Conservation (phyloP, 2,888 invertebrate species). For the Drosophila nr. medialis region DNA sequence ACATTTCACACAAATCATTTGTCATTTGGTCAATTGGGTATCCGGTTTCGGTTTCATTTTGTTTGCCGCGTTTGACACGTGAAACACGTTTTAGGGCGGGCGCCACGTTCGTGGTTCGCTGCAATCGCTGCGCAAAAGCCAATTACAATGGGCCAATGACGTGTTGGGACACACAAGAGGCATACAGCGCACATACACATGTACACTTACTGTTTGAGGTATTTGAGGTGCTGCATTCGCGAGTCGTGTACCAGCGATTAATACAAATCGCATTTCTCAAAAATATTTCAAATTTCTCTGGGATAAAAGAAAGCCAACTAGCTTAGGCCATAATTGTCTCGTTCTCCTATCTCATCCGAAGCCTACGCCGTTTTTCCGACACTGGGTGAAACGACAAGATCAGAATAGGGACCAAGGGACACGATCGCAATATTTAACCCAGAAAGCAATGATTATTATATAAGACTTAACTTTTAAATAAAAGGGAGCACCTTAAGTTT, state of each 20-base stretch:
- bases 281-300: neutral
- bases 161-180: conserved; percentile 10
- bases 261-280: neutral
- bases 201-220: neutral
- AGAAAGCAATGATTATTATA: neutral
- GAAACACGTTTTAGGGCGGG: conserved; percentile 60
- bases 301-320: neutral
- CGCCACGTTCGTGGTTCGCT: conserved; percentile 47
- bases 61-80: conserved; percentile 61
- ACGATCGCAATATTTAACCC: neutral
- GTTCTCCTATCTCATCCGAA: neutral
- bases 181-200: neutral
- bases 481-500: neutral
- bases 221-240: neutral
- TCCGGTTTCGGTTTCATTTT: conserved; percentile 26
- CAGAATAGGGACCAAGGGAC: neutral
- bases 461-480: neutral
- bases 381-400: neutral
- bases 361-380: neutral
- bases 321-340: neutral
- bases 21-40: conserved; percentile 33
- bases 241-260: conserved; percentile 1
- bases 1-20: conserved; percentile 23
- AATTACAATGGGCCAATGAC: conserved; percentile 22
- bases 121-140: conserved; percentile 24